Percentiles rank a stretch among this genome's conserved stretches.
Evolutionary conservation across 2,797 vertebrate genomes (phyloP).

Genomic region (Sebastes diaconus): DNA sequence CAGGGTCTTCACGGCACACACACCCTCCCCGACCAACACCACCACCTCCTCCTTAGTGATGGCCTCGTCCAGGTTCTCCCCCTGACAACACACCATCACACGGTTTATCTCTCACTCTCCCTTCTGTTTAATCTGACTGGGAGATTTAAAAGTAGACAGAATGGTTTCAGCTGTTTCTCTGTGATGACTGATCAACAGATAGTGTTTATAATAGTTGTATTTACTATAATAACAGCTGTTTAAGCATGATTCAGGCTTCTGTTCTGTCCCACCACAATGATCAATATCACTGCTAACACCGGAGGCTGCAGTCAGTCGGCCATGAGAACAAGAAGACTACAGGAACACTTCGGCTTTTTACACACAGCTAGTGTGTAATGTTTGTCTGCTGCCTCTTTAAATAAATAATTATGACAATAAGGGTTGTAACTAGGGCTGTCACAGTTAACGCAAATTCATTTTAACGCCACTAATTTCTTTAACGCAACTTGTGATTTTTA

Average conservation of each 20-base stretch:
- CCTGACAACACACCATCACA: conserved; percentile 74
- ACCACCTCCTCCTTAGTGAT: conserved; percentile 97
- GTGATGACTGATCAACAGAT: not conserved
- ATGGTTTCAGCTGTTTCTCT: not conserved
- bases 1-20: conserved; percentile 93
- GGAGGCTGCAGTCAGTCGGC: no score
- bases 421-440: no score
- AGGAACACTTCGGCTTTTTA: no score
- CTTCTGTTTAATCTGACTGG: not conserved
- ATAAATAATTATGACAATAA: no score
- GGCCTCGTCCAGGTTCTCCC: conserved; percentile 94
- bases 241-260: not conserved
- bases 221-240: not conserved
- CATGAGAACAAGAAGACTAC: no score
- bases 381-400: no score
- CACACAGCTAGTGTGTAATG: no score
- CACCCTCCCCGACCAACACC: conserved; percentile 91
- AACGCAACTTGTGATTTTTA: no score
- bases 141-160: not conserved
- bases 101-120: not conserved
- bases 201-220: not conserved
- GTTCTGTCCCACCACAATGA: not conserved
- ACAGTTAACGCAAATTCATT: no score
- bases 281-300: not conserved
- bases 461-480: no score